Percentiles rank a stretch among this genome's conserved stretches.
phyloP scores from a whole-genome alignment of 2,113 vertebrate species.

The Sylvicapra grimmia region DNA sequence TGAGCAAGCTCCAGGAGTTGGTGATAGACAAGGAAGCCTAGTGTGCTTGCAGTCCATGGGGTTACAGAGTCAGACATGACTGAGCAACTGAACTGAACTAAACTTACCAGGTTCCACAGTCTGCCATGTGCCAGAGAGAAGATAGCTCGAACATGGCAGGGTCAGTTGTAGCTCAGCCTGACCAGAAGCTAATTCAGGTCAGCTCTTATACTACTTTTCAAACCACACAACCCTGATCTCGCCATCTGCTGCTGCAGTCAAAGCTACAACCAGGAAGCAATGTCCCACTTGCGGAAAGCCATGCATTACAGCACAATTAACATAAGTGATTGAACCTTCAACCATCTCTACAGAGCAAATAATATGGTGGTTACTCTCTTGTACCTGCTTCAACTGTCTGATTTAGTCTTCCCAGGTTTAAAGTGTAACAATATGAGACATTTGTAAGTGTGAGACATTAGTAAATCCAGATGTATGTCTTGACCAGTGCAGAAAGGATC shows the following conservation, averaged over 20 bases:
- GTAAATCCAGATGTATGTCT: background rate
- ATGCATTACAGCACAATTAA: background rate
- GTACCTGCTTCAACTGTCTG: background rate
- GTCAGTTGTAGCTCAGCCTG: background rate
- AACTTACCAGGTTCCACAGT: background rate
- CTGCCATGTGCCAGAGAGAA: background rate
- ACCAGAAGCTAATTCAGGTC: background rate
- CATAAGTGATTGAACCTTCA: background rate
- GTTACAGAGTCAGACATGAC: background rate
- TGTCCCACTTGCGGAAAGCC: background rate
- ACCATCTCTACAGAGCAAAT: background rate
- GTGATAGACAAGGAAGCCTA: background rate
- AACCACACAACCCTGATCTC: background rate
- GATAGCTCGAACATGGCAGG: background rate
- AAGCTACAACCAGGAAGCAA: background rate
- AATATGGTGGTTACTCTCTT: background rate
- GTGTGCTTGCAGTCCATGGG: background rate
- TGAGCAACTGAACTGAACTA: background rate
- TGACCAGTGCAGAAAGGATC: background rate
- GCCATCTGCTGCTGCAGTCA: background rate
- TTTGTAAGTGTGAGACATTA: background rate
- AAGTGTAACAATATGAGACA: background rate
- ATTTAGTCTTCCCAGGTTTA: background rate
- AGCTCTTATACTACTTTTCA: background rate
- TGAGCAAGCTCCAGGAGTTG: background rate